Evolutionary conservation across 2,797 vertebrate species (phyloP), one percentile per base, ranked within the genome.

Genomic region (Sandelia bainsii): DNA sequence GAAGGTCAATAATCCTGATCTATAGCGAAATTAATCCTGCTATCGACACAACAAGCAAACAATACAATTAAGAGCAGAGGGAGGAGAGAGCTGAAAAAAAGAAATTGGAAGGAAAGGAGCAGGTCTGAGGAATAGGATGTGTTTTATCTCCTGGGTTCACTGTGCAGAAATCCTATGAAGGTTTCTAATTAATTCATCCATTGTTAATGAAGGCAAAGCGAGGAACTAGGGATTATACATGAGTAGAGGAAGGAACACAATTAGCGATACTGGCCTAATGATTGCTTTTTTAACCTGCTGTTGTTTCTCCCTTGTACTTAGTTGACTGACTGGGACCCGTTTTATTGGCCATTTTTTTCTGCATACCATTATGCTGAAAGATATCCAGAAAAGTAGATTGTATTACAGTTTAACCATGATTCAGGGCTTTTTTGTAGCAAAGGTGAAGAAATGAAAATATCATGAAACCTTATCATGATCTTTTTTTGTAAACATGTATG

Each of bases 121-220:
- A 62, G 70, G 87, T 79, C 83, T 84, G 87, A 93, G 90, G 69
- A 87, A 93, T 90, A 83, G 91, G 87, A 91, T 87, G 91, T 82
- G 82, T 93, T 95, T 95, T 95, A 95, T 95, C 95, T 95, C 85
- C 58, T 82, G 89, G 92, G 90, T 93, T 95, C 93, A 93, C 91
- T 82, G 89, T 88, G 91, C 86, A 92, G 92, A 94, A 95, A 95
- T 93, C 93, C 94, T 95, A 91, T 95, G 92, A 93, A 95, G 87
- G 91, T 92, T 93, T 93, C 92, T 95, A 96, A 96, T 96, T 95
- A 96, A 96, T 95, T 95, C 94, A 95, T 96, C 91, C 92, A 96
- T 96, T 95, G 93, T 96, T 96, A 95, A 96, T 96, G 94, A 95
- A 93, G 88, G 87, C 82, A 75, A 89, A 89, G 87, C 84, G 82